A percentile compares a stretch with the other conserved stretches of the same genome.
phyloP scores from a whole-genome alignment of 2,888 invertebrate species.

The Tuberolachnus salignus region DNA sequence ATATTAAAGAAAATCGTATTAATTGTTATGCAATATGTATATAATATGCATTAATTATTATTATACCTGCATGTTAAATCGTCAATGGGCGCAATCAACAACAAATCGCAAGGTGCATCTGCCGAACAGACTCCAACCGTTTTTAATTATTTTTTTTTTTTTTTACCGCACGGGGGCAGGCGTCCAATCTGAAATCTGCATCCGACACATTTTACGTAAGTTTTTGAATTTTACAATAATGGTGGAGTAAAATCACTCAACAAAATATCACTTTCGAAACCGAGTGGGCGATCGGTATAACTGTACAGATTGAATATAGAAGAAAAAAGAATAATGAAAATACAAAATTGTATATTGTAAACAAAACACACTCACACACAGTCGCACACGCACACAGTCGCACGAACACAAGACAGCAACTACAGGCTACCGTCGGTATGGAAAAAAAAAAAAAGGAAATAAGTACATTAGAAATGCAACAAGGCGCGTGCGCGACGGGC shows the following conservation, averaged over 20 bases:
- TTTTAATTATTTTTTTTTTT: constrained; percentile 32
- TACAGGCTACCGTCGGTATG: background rate
- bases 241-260: background rate
- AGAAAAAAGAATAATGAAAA: background rate
- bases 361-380: constrained; percentile 39
- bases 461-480: constrained; percentile 2
- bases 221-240: background rate
- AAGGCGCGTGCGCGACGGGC: constrained; percentile 19
- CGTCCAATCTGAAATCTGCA: background rate
- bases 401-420: background rate
- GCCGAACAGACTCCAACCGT: constrained; percentile 3
- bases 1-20: background rate
- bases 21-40: background rate
- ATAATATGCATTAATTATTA: constrained; percentile 2
- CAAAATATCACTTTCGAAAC: constrained; percentile 10
- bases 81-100: constrained; percentile 17
- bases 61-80: constrained; percentile 42
- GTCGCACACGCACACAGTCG: constrained; percentile 6
- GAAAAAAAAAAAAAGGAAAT: constrained; percentile 13
- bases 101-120: constrained; percentile 8
- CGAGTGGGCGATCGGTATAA: background rate
- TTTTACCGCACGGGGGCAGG: background rate
- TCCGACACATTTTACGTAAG: constrained; percentile 7
- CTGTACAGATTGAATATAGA: background rate
- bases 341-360: constrained; percentile 37